Percentiles rank a stretch among this genome's conserved stretches.
phyloP scores from a whole-genome alignment of 1,140 invertebrate species.

The Ips nitidus region DNA sequence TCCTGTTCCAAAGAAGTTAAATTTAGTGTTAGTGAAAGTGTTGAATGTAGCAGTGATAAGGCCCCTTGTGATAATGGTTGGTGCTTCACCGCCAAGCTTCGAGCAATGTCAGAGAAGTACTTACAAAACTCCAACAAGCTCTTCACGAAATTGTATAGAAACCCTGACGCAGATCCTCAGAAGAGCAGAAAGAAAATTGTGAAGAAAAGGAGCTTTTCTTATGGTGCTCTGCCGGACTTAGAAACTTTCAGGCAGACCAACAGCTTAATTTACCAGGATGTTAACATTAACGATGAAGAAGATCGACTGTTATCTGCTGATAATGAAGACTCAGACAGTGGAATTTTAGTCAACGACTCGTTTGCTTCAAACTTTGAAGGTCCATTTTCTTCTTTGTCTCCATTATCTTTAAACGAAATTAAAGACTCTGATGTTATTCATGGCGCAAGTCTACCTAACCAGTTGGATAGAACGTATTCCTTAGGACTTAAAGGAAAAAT shows the following conservation, averaged over 20 bases:
- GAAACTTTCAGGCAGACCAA: slow-evolving; percentile 69
- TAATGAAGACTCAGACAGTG: slow-evolving; percentile 70
- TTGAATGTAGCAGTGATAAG: slow-evolving; percentile 26
- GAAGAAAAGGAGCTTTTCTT: slow-evolving; percentile 71
- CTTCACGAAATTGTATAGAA: slow-evolving; percentile 68
- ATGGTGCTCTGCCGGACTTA: slow-evolving; percentile 70
- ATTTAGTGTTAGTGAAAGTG: slow-evolving; percentile 13
- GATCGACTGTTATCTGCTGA: slow-evolving; percentile 40
- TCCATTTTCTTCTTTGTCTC: slow-evolving; percentile 42
- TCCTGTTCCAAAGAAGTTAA: slow-evolving; percentile 19
- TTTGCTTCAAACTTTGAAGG: slow-evolving; percentile 68
- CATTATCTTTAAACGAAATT: slow-evolving; percentile 11
- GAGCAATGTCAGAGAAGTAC: slow-evolving; percentile 71
- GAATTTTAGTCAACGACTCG: slow-evolving; percentile 72
- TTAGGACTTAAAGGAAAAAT: slow-evolving; percentile 5
- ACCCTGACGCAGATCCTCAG: slow-evolving; percentile 44
- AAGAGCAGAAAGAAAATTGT: slow-evolving; percentile 55
- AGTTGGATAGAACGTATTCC: slow-evolving; percentile 10
- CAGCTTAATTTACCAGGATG: slow-evolving; percentile 61
- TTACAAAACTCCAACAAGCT: slow-evolving; percentile 68
- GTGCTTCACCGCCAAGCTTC: slow-evolving; percentile 68
- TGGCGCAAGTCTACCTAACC: slow-evolving; percentile 1
- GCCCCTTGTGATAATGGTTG: slow-evolving; percentile 52
- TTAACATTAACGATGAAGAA: slow-evolving; percentile 63
- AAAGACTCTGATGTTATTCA: slow-evolving; percentile 15